Evolutionary conservation across 2,797 vertebrate genomes (phyloP), one percentile per base, ranked within the genome.

Genomic region (Sebastes dallii): DNA sequence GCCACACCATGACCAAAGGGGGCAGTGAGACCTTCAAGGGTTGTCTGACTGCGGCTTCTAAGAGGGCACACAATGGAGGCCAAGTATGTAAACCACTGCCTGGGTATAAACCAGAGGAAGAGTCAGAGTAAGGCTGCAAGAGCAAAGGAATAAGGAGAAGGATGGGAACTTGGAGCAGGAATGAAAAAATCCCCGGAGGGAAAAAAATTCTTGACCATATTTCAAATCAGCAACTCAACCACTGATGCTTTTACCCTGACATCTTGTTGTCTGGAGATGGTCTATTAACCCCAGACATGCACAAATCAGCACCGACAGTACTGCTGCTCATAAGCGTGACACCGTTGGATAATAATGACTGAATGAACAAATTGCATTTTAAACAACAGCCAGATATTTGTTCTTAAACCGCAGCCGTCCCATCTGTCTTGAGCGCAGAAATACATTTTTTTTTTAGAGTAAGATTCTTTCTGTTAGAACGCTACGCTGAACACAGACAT

Each of bases 201-300:
- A 60, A 64, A 65, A 22, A 22, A 30, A 68, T 9, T 71, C 54
- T 34, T 70, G 52, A 75, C 9, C 20, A 62, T 70, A 70, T 83
- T 90, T 87, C 70, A 89, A 81, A 89, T 81, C 80, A 82, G 58
- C 72, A 78, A 52, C 73, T 56, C 24, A 75, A 77, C 71, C 76
- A 50, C 69, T 71, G 72, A 77, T 86, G 68, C 30, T 73, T 59
- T n/a, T 56, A 59, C 29, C 5, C 56, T 14, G 79, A 79, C 67
- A 56, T 72, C 69, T 70, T 65, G 66, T 75, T 77, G 74, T 86
- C 22, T 73, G 4, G 25, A 55, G 54, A 84, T 64, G 75, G 30
- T 86, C 78, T 87, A 85, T 86, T 87, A 72, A 73, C 75, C 72
- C 25, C 74, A 75, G 75, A 72, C 72, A 50, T 34, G 72, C 30